A percentile compares a stretch with the other conserved stretches of the same genome.
phyloP scores from a whole-genome alignment of 2,888 invertebrate species.

The Odontomyia ornata region DNA sequence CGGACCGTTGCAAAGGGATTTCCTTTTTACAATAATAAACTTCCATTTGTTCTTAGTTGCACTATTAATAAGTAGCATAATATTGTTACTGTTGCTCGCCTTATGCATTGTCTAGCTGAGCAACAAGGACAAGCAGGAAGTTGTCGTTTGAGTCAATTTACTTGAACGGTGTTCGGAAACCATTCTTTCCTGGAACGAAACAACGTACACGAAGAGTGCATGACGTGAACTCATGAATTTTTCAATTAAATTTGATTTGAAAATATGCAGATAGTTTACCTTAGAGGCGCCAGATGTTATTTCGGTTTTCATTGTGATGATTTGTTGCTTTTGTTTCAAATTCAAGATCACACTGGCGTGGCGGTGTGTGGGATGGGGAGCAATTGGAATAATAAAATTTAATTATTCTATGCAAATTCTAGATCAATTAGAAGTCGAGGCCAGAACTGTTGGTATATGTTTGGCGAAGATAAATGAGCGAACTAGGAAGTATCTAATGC shows the following conservation, averaged over 20 bases:
- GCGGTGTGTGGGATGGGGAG: too few species aligned
- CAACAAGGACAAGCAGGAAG: conserved; percentile 38
- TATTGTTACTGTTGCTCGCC: not conserved
- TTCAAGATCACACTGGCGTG: too few species aligned
- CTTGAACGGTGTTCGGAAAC: not conserved
- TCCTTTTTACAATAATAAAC: conserved; percentile 27
- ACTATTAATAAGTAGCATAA: too few species aligned
- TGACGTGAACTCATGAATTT: conserved; percentile 1
- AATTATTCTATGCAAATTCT: too few species aligned
- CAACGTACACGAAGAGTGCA: not conserved
- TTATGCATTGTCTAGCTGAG: not conserved
- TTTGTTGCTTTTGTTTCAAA: too few species aligned
- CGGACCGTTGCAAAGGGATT: not conserved
- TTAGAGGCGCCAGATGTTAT: not conserved
- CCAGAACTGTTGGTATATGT: too few species aligned
- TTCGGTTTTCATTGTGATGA: too few species aligned
- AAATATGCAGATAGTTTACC: not conserved
- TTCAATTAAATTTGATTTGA: not conserved
- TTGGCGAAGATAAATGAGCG: too few species aligned
- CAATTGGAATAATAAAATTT: too few species aligned
- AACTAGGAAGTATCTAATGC: too few species aligned
- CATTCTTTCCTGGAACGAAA: not conserved
- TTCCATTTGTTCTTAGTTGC: conserved; percentile 14
- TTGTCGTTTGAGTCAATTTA: conserved; percentile 42
- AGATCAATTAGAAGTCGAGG: too few species aligned